Evolutionary conservation across 2,888 invertebrate species (phyloP), one percentile per base, ranked within the genome.

Genomic region (Polia nebulosa): DNA sequence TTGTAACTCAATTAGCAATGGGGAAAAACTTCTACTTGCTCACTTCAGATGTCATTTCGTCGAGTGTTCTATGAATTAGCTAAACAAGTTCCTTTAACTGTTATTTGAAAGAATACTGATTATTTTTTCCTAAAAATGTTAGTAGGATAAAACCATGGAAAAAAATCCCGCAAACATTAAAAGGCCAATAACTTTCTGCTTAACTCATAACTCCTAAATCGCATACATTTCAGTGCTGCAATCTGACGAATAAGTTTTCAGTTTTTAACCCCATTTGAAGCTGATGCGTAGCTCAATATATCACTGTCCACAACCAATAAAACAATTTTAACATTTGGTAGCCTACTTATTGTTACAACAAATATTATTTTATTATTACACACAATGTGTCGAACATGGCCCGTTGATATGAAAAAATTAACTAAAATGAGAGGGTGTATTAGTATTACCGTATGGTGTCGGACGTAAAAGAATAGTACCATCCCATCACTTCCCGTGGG

Each of bases 221-320:
- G 20, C 29, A 17, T 15, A 25, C 11, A 32, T 25, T 51, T 52
- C 58, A 57, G 41, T 32, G 58, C 29, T 61, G n/a, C 17, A 13
- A 44, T 61, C 41, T 41, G n/a, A 22, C 8, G 13, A 27, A 11
- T 15, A 29, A 15, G 22, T 41, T 20, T 51, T 3, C 13, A 32
- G 25, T 58, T 58, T 62, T 62, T 41, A 32, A 11, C 25, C 39
- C 29, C n/a, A 61, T 41, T 22, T 8, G n/a, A 25, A 60, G 20
- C 5, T 59, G 15, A 25, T 34, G 25, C 20, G 15, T 45, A 22
- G 20, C 45, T 34, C 32, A 41, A 22, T 29, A 17, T 57, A 8
- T 17, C 39, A 39, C 5, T 39, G 17, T 39, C 39, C 39, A 7
- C 39, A 39, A 17, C 20, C 20, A 29, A 20, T 55, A 5, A 22